Evolutionary conservation across 2,888 invertebrate species (phyloP).

Genomic region (Siphlonurus alternatus): DNA sequence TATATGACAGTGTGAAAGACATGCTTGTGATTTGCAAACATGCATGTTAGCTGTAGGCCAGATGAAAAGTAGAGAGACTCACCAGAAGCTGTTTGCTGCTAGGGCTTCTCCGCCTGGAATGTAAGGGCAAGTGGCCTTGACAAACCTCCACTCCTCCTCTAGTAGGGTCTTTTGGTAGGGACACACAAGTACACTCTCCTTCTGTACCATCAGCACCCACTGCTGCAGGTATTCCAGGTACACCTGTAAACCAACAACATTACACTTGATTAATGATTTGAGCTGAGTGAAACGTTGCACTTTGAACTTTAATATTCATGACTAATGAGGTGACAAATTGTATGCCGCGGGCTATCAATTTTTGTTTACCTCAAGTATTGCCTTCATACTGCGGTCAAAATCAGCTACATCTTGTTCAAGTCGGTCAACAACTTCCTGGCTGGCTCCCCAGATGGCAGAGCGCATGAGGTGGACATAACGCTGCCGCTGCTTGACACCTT

Average conservation of each 20-base stretch:
- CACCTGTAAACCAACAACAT: conserved; percentile 33
- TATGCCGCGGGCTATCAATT: too few relatives aligned
- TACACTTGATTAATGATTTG: too few relatives aligned
- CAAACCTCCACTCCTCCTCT: conserved; percentile 80
- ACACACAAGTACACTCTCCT: conserved; percentile 24
- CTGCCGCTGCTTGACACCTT: conserved; percentile 66
- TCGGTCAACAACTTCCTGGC: conserved; percentile 25
- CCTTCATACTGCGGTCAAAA: conserved; percentile 61
- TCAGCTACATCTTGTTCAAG: conserved; percentile 43
- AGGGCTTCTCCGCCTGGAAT: conserved; percentile 55
- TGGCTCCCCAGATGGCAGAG: conserved; percentile 34
- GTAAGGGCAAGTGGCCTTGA: conserved; percentile 57
- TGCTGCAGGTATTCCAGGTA: conserved; percentile 75
- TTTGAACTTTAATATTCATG: too few relatives aligned
- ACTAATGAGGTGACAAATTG: too few relatives aligned
- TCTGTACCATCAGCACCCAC: conserved; percentile 54
- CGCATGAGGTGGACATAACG: conserved; percentile 50
- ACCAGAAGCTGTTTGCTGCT: conserved; percentile 65
- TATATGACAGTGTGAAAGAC: too few relatives aligned
- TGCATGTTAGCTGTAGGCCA: too few relatives aligned
- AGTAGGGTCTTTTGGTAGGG: conserved; percentile 52
- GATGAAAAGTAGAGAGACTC: conserved; percentile 17
- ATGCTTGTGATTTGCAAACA: too few relatives aligned
- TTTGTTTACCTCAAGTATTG: conserved; percentile 47
- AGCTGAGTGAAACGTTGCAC: too few relatives aligned